Evolutionary conservation across 53 echinoderm and acorn worm genomes (phyloP).

Genomic region (Stichopus horrens): DNA sequence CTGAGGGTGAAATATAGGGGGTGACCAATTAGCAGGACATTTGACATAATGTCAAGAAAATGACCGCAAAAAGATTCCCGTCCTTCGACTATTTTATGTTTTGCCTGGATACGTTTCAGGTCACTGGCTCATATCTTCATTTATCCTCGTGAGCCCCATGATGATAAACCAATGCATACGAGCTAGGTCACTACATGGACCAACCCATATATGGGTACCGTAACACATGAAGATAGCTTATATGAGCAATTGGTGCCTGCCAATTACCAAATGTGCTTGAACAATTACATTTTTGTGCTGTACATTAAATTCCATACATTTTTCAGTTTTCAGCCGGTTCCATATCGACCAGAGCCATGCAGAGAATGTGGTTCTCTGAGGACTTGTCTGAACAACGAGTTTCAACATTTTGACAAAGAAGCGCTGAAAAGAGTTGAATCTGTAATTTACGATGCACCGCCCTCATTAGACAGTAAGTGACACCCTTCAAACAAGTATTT

Average conservation of each 20-base stretch:
- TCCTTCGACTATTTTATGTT: too few species aligned
- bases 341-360: conserved; percentile 57
- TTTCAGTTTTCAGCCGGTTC: conserved; percentile 49
- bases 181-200: not conserved
- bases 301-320: not conserved
- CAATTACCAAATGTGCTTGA: not conserved
- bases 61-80: too few species aligned
- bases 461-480: not conserved
- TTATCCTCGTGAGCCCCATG: too few species aligned
- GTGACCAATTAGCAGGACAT: too few species aligned
- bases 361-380: not conserved
- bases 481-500: too few species aligned
- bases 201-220: not conserved
- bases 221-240: not conserved
- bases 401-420: conserved; percentile 13
- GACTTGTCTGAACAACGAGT: conserved; percentile 58
- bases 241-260: not conserved
- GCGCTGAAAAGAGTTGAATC: not conserved
- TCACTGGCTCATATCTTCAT: too few species aligned
- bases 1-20: too few species aligned
- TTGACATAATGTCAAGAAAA: too few species aligned
- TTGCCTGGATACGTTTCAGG: too few species aligned
- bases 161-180: too few species aligned
- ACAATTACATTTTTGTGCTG: not conserved
- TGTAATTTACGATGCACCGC: conserved; percentile 2